These are phyloP conservation scores for Liopterus haemorrhoidalis DNA, from an alignment of 2,888 invertebrate genomes.

Conservation along the genomic window DNA sequence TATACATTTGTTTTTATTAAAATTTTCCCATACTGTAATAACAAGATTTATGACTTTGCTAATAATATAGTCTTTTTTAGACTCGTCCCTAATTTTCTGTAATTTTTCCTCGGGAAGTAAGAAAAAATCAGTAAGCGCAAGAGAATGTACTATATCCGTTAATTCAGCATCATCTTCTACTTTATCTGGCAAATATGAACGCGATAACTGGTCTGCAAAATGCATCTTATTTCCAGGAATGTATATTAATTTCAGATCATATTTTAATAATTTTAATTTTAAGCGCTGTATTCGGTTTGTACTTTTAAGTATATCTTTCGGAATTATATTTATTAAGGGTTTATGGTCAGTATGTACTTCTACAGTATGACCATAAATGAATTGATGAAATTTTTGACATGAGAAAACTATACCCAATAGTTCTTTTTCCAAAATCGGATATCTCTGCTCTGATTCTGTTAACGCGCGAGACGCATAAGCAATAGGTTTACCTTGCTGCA, in stretches of 20 bases:
- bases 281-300: conserved; percentile 34
- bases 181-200: no score
- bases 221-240: conserved; percentile 5
- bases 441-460: conserved; percentile 8
- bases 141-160: no score
- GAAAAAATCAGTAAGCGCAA: no score
- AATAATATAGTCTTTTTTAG: no score
- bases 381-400: conserved; percentile 15
- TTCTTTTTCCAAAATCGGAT: conserved; percentile 9
- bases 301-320: conserved; percentile 12
- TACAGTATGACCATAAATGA: conserved; percentile 7
- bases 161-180: no score
- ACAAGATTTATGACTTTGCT: no score
- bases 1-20: no score
- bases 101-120: no score
- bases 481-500: conserved; percentile 6
- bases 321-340: conserved; percentile 14
- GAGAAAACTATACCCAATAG: conserved; percentile 9
- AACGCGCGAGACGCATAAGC: conserved; percentile 8
- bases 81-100: no score
- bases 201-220: no score
- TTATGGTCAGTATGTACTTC: conserved; percentile 16
- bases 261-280: conserved; percentile 35
- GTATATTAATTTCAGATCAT: conserved; percentile 28
- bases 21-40: no score